Evolutionary conservation across 1,140 invertebrate genomes (phyloP), one percentile per base, ranked within the genome.

Genomic region (Aphelenchoides avenae): DNA sequence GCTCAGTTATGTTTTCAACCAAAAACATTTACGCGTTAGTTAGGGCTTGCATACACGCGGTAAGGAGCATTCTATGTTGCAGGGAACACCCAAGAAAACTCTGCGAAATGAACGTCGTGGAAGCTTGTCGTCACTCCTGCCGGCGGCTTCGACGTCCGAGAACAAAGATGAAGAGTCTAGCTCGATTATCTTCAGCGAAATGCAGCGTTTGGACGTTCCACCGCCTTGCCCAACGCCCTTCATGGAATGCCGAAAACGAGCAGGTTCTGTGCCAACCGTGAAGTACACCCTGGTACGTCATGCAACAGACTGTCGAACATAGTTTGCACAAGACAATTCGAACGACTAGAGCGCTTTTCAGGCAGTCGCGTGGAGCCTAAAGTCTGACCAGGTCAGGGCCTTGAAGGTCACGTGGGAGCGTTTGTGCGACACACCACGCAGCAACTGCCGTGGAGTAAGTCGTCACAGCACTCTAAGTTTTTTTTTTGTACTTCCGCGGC

Each of bases 371-470:
- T 71, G 69, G 69, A 62, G 53, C 30, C 29, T 71, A 24, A 70
- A 75, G 42, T 30, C 52, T 3, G 54, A 61, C n/a, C 56, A 75
- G 33, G 56, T 66, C 29, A 56, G 72, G 34, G 70, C 72, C 11
- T 40, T 72, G n/a, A 75, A 73, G 44, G 44, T 64, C 13, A 72
- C 70, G 2, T 72, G 70, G 70, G 33, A 42, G 18, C 29, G 70
- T 6, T 54, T 72, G 5, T 72, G 70, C 46, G 70, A 72, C 24
- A 50, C 60, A 5, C 70, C 70, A 2, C 47, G 70, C 27, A 43
- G 54, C 13, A 75, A 72, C 51, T 72, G 70, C 40, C 75, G 75
- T 27, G 70, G 70, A 20, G n/a, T n/a, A n/a, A n/a, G n/a, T n/a
- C n/a, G n/a, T n/a, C n/a, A n/a, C n/a, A n/a, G n/a, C n/a, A n/a